phyloP scores from a whole-genome alignment of 2,113 vertebrate genomes.

The Pipa parva region DNA sequence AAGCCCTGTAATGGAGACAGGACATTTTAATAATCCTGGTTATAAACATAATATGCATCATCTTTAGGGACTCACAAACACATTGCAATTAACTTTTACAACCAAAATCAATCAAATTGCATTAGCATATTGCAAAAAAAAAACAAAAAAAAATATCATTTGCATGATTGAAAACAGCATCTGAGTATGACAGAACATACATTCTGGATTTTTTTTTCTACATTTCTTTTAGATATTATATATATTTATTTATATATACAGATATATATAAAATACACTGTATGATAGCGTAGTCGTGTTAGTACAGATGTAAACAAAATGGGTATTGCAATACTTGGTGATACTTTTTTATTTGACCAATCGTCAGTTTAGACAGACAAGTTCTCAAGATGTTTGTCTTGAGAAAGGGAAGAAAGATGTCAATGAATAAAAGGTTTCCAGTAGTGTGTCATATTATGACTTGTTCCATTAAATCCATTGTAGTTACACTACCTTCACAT shows the following conservation, averaged over 20 bases:
- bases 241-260: constrained; percentile 2
- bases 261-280: background rate
- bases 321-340: too few relatives aligned
- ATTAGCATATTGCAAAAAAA: constrained; percentile 92
- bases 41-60: constrained; percentile 92
- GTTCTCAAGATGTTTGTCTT: too few relatives aligned
- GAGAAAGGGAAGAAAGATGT: too few relatives aligned
- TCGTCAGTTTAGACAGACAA: too few relatives aligned
- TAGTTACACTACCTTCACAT: too few relatives aligned
- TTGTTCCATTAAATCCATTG: too few relatives aligned
- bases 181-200: constrained; percentile 74
- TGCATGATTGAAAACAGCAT: constrained; percentile 94
- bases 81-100: constrained; percentile 97
- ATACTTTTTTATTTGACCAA: too few relatives aligned
- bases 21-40: constrained; percentile 93
- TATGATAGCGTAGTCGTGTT: too few relatives aligned
- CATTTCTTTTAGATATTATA: background rate
- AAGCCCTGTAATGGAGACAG: constrained; percentile 83
- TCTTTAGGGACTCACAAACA: constrained; percentile 91
- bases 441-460: too few relatives aligned
- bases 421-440: too few relatives aligned
- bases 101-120: constrained; percentile 87
- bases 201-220: constrained; percentile 46
- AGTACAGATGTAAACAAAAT: too few relatives aligned
- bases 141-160: constrained; percentile 73